Evolutionary conservation across 2,113 vertebrate species (phyloP).

Genomic region (Ovibos moschatus): DNA sequence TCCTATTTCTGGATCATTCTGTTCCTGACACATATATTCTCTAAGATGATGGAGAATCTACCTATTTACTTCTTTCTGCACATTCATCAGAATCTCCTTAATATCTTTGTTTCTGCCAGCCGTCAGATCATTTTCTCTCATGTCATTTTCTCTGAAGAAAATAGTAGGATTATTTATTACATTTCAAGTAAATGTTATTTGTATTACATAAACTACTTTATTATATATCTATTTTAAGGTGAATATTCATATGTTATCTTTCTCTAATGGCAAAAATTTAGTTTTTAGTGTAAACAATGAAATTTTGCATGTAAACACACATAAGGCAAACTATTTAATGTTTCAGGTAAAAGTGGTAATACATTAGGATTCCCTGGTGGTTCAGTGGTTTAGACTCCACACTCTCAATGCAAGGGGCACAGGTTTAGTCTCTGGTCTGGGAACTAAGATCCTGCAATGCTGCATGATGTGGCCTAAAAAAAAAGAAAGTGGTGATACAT

Average conservation of each 20-base stretch:
- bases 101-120: background rate
- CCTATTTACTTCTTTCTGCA: background rate
- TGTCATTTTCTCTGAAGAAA: background rate
- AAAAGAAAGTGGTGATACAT: background rate
- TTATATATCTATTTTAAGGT: background rate
- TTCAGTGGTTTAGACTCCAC: background rate
- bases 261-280: background rate
- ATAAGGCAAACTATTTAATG: background rate
- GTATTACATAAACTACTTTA: background rate
- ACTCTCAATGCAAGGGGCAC: background rate
- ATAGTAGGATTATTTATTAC: background rate
- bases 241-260: background rate
- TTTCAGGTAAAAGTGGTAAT: constrained; percentile 3
- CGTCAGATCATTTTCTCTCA: background rate
- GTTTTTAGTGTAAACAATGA: background rate
- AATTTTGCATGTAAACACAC: background rate
- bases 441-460: background rate
- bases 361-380: background rate
- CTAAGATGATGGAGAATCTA: background rate
- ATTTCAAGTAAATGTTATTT: background rate
- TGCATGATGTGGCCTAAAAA: background rate
- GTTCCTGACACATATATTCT: background rate
- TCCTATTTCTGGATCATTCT: background rate
- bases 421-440: background rate
- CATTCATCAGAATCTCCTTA: background rate